phyloP scores from a whole-genome alignment of 2,888 invertebrate species.

The Masnerella sp. region DNA sequence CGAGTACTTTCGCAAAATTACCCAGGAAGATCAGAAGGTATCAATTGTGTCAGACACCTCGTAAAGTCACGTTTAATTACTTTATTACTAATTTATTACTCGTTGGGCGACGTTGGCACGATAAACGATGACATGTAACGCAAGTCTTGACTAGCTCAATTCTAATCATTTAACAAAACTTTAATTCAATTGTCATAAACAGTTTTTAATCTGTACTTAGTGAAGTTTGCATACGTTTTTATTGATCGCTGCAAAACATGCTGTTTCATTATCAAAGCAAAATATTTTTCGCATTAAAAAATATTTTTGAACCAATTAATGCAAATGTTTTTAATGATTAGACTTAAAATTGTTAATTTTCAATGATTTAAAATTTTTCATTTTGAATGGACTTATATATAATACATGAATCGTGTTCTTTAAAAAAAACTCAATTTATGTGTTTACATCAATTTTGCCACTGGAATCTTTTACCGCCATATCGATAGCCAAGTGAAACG shows the following conservation, averaged over 20 bases:
- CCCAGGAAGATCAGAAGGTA: constrained; percentile 65
- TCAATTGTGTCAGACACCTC: constrained; percentile 67
- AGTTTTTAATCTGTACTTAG: constrained; percentile 36
- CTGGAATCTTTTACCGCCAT: no score
- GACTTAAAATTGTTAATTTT: no score
- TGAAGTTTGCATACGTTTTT: constrained; percentile 14
- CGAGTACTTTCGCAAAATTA: constrained; percentile 69
- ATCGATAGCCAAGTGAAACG: constrained; percentile 68
- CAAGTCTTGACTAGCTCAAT: constrained; percentile 54
- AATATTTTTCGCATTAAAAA: no score
- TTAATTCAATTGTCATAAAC: constrained; percentile 57
- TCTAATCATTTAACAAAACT: constrained; percentile 58
- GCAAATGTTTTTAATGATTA: no score
- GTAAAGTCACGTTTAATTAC: constrained; percentile 65
- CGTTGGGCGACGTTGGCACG: constrained; percentile 57
- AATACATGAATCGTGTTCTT: no score
- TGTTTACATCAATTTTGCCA: no score
- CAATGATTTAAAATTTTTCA: no score
- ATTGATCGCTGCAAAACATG: not conserved
- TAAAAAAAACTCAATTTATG: no score
- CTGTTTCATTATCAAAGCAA: not conserved
- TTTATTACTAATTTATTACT: constrained; percentile 66
- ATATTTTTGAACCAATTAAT: no score
- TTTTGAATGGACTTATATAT: no score
- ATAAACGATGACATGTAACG: constrained; percentile 63